Evolutionary conservation across 2,797 vertebrate species (phyloP).

Genomic region (Platyrinchus mystaceus): DNA sequence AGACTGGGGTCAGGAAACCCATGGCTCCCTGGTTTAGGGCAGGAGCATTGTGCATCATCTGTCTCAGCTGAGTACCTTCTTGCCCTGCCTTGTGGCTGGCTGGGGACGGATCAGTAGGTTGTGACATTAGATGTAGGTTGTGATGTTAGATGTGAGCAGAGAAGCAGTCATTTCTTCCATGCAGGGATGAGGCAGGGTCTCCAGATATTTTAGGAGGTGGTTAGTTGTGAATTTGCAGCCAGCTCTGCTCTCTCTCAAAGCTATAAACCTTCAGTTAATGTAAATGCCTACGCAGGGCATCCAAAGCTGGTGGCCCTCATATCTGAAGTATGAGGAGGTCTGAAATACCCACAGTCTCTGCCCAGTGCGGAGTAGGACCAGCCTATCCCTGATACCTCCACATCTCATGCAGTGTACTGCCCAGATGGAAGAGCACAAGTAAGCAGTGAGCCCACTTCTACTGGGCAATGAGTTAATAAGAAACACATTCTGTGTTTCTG

Average conservation of each 20-base stretch:
- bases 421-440: fast-evolving
- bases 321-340: not conserved
- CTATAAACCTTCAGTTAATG: not conserved
- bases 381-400: not conserved
- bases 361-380: fast-evolving
- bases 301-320: fast-evolving
- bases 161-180: not conserved
- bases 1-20: not conserved
- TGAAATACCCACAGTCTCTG: not conserved
- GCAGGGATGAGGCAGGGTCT: not conserved
- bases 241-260: not conserved
- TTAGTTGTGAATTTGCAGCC: not conserved
- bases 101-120: fast-evolving
- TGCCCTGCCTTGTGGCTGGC: not conserved
- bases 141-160: not conserved
- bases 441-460: not conserved
- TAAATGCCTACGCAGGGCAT: not conserved
- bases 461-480: not conserved
- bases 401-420: fast-evolving
- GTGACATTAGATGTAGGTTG: too few relatives aligned
- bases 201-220: not conserved
- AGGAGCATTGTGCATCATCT: not conserved
- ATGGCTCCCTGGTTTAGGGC: fast-evolving
- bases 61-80: not conserved
- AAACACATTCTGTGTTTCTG: not conserved